phyloP scores from a whole-genome alignment of 2,888 invertebrate genomes.

The Cylloceria caligata region DNA sequence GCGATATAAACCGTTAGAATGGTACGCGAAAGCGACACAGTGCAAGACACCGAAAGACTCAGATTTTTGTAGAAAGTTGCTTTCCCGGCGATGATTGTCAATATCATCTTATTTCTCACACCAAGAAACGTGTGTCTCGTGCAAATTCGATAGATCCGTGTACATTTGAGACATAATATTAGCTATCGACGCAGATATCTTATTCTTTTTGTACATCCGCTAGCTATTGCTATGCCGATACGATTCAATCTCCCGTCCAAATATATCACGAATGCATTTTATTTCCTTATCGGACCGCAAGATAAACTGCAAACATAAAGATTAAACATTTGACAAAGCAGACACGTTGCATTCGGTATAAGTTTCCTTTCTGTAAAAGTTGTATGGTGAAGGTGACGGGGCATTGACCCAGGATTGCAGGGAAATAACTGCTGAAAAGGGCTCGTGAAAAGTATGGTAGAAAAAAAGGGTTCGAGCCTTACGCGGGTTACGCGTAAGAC shows the following conservation, averaged over 20 bases:
- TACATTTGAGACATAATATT: no score
- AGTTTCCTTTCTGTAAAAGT: constrained; percentile 34
- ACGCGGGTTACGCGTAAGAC: background rate
- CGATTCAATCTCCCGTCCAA: constrained; percentile 31
- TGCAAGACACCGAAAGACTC: no score
- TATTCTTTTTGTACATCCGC: no score
- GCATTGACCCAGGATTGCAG: background rate
- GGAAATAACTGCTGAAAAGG: background rate
- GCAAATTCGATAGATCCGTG: no score
- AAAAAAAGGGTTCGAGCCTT: background rate
- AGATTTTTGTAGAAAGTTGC: no score
- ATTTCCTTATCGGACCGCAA: constrained; percentile 75
- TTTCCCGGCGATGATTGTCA: no score
- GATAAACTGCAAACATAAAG: constrained; percentile 70
- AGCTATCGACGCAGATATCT: no score
- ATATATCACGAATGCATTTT: constrained; percentile 77
- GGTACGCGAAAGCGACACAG: no score
- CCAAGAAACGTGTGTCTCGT: no score
- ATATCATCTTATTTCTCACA: no score
- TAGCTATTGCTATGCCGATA: no score
- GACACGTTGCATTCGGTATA: constrained; percentile 52
- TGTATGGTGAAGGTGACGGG: background rate
- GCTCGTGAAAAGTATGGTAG: constrained; percentile 2
- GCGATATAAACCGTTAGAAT: no score
- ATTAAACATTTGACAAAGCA: constrained; percentile 84